Evolutionary conservation across 2,888 invertebrate species (phyloP), one percentile per base, ranked within the genome.

Genomic region (Cryptophagus acutangulus): DNA sequence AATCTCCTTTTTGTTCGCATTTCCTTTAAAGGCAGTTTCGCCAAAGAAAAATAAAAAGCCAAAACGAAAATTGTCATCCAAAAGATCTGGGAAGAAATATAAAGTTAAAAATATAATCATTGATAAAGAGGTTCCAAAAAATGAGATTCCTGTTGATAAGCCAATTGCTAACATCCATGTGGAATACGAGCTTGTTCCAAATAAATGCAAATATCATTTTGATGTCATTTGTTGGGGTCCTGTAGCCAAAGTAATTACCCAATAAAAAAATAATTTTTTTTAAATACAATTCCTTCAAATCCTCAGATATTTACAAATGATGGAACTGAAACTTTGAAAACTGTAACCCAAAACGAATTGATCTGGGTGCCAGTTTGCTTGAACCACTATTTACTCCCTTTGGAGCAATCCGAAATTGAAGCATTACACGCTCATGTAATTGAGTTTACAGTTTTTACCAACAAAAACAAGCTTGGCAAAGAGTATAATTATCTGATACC

Each of bases 171-270:
- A 25, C 8, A 49, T 48, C 1, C 54, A 50, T 36, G 51, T 59
- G 26, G 54, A 52, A 16, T 59, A 59, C 38, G 52, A 57, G 29
- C 33, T 59, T 25, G 17, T 58, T 18, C 53, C 53, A 6, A 43
- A 42, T 13, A 55, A 50, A 36, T 43, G 37, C 15, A 54, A 51
- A 38, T 57, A 54, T 36, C 42, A 50, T 8, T 24, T 59, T 16
- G 57, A 58, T 17, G 46, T 58, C 16, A 28, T 55, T 12, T 59
- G 59, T 46, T 59, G 57, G 56, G 45, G 43, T 3, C 46, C 49
- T 8, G 38, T 55, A 15, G 55, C 51, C 3, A 59, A 55, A 42
- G 53, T 52, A 13, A 13, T 13, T 24, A 38, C 9, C 25, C 9
- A 10, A 4, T 35, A 33, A 15, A 10, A 28, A 6, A 4, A 6